phyloP scores from a whole-genome alignment of 2,888 invertebrate species.

The Oasisia sp. region DNA sequence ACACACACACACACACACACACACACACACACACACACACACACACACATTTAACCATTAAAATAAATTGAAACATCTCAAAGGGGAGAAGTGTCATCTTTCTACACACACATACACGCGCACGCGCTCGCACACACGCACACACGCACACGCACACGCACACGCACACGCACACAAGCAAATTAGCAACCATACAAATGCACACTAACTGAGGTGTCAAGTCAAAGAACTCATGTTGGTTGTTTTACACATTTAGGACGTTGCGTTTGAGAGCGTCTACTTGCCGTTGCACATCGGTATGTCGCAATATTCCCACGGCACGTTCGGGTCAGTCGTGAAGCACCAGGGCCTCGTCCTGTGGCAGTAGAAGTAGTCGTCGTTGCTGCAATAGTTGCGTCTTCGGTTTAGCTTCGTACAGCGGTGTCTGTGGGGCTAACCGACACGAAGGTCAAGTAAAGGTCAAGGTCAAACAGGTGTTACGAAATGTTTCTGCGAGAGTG shows the following conservation, averaged over 20 bases:
- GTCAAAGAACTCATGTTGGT: not conserved
- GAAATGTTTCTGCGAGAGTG: not conserved
- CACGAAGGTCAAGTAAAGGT: not conserved
- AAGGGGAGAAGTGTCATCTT: no score
- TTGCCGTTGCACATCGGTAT: not conserved
- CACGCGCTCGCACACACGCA: no score
- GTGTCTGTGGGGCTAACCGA: not conserved
- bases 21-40: no score
- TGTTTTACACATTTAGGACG: not conserved
- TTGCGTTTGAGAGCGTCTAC: not conserved
- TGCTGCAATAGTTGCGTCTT: not conserved
- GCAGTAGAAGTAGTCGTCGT: not conserved
- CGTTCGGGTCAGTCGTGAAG: not conserved
- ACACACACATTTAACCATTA: no score
- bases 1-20: no score
- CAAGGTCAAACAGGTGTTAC: not conserved
- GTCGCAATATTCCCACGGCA: conserved; percentile 12
- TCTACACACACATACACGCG: no score
- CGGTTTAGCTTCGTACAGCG: not conserved
- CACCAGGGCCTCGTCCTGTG: not conserved
- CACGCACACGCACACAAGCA: no score
- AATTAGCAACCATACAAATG: no score
- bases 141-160: no score
- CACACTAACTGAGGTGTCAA: no score
- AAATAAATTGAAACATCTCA: no score